Conservation (phyloP, 1,140 invertebrate genomes). For the Yoshiicerus persimilis region DNA sequence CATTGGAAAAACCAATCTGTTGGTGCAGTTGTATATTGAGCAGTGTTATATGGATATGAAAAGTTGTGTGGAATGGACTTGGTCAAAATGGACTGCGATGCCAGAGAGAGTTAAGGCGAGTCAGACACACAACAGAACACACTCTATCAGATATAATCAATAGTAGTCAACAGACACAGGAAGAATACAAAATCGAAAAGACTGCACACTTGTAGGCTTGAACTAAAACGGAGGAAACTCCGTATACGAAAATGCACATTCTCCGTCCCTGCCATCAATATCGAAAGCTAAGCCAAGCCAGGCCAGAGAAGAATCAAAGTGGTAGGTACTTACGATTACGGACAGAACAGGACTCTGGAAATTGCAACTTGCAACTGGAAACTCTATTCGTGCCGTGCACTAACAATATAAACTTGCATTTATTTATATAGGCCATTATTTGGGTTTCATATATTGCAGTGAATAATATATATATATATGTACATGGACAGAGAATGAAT, state of each 20-base stretch:
- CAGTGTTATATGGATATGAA: background rate
- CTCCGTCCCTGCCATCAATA: too few species aligned
- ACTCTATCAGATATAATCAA: background rate
- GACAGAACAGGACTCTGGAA: background rate
- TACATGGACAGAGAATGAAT: too few species aligned
- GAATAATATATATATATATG: background rate
- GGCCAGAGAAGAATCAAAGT: background rate
- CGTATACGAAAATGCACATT: too few species aligned
- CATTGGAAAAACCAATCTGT: background rate
- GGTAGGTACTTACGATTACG: background rate
- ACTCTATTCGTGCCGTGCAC: background rate
- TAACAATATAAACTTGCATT: background rate
- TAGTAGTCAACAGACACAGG: background rate
- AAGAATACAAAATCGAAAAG: background rate
- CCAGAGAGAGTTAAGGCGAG: background rate
- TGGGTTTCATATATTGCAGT: background rate
- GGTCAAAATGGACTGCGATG: background rate
- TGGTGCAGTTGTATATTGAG: background rate
- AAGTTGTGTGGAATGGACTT: background rate
- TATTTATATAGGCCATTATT: background rate
- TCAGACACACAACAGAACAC: background rate
- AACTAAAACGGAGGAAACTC: background rate
- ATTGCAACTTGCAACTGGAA: background rate
- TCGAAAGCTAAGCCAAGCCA: too few species aligned
- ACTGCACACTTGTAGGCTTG: background rate